A percentile compares a stretch with the other conserved stretches of the same genome.
These are phyloP conservation scores for Tympanoctomys barrerae DNA, from an alignment of 2,797 vertebrate genomes.

Conservation along the genomic window DNA sequence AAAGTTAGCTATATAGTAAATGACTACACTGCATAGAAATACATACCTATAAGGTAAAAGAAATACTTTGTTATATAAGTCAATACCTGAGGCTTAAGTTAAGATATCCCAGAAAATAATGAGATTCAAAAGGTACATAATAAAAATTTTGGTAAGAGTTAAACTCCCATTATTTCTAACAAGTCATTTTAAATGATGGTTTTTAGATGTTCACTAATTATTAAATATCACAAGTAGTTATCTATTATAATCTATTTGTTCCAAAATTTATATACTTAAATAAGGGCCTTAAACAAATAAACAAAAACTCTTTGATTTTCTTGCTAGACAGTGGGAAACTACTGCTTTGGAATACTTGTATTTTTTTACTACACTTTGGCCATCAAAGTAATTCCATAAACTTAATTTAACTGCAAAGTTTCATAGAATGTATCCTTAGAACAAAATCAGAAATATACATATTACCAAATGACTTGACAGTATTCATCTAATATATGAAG, in stretches of 20 bases:
- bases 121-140: slow-evolving; percentile 13
- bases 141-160: slow-evolving; percentile 56
- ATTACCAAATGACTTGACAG: background rate
- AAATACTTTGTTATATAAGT: background rate
- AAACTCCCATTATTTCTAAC: slow-evolving; percentile 63
- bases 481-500: background rate
- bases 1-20: slow-evolving; percentile 28
- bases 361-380: slow-evolving; percentile 10
- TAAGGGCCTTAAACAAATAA: background rate
- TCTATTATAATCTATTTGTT: slow-evolving; percentile 40
- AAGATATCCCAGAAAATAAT: slow-evolving; percentile 33
- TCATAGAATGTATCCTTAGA: slow-evolving; percentile 13
- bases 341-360: background rate
- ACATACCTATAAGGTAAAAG: background rate
- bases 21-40: background rate
- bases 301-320: background rate
- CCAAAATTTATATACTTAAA: slow-evolving; percentile 58
- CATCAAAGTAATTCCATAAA: slow-evolving; percentile 53
- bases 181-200: slow-evolving; percentile 30
- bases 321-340: background rate
- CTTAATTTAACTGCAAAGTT: slow-evolving; percentile 15
- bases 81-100: background rate
- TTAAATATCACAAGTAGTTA: slow-evolving; percentile 46
- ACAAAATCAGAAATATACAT: background rate
- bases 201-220: slow-evolving; percentile 48